phyloP scores from a whole-genome alignment of 2,113 vertebrate genomes.

The Spea multiplicata region DNA sequence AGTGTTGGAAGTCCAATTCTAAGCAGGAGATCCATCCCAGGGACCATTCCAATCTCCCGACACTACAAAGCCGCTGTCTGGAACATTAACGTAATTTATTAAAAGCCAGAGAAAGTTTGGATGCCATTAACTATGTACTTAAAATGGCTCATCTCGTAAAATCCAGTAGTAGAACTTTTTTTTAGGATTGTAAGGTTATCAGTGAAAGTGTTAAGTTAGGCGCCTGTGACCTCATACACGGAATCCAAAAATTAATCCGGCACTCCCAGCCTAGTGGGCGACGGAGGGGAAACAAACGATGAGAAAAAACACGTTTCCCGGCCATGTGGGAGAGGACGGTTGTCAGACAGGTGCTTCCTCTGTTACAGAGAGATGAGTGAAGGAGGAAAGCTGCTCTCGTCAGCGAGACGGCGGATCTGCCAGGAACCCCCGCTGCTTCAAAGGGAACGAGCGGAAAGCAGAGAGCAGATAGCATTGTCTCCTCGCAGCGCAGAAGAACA shows the following conservation, averaged over 20 bases:
- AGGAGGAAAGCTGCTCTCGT: conserved; percentile 47
- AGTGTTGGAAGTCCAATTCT: no score
- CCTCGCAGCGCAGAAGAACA: neutral
- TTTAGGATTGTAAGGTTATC: no score
- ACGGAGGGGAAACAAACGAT: conserved; percentile 39
- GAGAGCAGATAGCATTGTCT: neutral
- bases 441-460: neutral
- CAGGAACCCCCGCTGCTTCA: neutral
- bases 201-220: no score
- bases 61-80: no score
- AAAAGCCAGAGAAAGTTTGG: no score
- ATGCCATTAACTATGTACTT: no score
- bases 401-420: conserved; percentile 42
- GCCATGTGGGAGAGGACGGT: conserved; percentile 53
- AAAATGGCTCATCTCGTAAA: no score
- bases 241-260: conserved; percentile 49
- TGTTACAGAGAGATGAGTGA: conserved; percentile 47
- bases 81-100: no score
- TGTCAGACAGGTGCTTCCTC: conserved; percentile 74
- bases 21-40: no score
- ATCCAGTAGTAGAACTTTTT: no score
- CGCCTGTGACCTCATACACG: no score
- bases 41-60: no score
- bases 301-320: conserved; percentile 55
- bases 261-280: conserved; percentile 45